Evolutionary conservation across 2,113 vertebrate genomes (phyloP), one percentile per base, ranked within the genome.

Genomic region (Dromiciops gliroides): DNA sequence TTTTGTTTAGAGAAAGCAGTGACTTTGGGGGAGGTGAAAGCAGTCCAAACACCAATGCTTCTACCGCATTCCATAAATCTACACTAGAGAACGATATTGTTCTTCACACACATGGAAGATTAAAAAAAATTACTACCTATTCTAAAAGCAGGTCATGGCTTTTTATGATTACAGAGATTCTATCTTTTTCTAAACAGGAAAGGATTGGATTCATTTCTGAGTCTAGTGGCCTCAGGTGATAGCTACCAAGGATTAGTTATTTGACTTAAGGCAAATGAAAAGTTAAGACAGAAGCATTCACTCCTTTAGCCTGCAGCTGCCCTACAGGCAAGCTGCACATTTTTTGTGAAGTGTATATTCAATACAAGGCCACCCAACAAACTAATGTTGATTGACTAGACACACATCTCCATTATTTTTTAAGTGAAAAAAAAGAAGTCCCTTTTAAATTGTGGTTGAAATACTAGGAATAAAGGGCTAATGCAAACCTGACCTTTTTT

Each of bases 211-310:
- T 95, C 37, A 3, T 89, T 96, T 96, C 48, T 90, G 48, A 92
- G 95, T 91, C 75, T 94, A 50, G 91, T 92, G 95, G 95, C 67
- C 67, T 95, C 94, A 91, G 96, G 75, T 67, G 92, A 88, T 10
- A 95, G 88, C 53, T 91, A 89, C 53, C 48, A 95, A 95, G 95
- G 96, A 97, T 96, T 96, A 97, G 96, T 91, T 90, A 96, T 88
- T 89, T 53, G 95, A 93, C 92, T 94, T 95, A 93, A 97, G 93
- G 93, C 89, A 95, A 97, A 97, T 90, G 91, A 94, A 94, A 95
- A 52, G 89, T 91, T 96, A 95, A 89, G 25, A 51, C 52, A 89
- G 26, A 92, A 89, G 91, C 93, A 95, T 94, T 93, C 50, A 48
- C 83, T 97, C 83, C 95, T 83, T 49, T 75, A 94, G 95, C 93